These are phyloP conservation scores for Proctacanthus coquilletti DNA, from an alignment of 1,140 invertebrate genomes.

Conservation along the genomic window DNA sequence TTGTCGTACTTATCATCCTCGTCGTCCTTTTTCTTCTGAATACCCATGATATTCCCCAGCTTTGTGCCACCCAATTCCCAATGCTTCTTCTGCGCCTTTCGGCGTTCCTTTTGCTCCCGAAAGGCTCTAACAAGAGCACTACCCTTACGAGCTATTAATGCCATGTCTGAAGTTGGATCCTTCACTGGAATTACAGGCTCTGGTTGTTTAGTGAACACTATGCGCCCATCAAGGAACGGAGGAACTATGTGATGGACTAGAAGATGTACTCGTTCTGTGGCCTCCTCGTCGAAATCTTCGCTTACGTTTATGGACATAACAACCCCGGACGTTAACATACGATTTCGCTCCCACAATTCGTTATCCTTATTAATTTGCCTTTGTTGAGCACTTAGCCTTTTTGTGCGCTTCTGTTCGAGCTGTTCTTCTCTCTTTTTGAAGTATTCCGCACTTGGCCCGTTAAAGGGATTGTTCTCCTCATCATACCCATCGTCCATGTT, in stretches of 20 bases:
- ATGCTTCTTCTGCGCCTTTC: conserved; percentile 95
- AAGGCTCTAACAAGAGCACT: conserved; percentile 76
- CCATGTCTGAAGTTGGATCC: conserved; percentile 98
- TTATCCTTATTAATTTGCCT: conserved; percentile 94
- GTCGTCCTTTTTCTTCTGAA: conserved; percentile 68
- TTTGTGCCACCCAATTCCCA: conserved; percentile 97
- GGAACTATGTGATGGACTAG: conserved; percentile 98
- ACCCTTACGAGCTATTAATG: conserved; percentile 90
- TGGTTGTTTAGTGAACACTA: conserved; percentile 98
- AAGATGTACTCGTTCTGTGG: conserved; percentile 79
- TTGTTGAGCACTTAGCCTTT: conserved; percentile 85
- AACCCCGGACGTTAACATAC: conserved; percentile 93
- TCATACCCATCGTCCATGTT: conserved; percentile 86
- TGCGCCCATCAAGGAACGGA: conserved; percentile 95
- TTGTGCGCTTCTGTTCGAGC: conserved; percentile 74
- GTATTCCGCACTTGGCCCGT: conserved; percentile 78
- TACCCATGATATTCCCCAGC: conserved; percentile 94
- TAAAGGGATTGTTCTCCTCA: conserved; percentile 85
- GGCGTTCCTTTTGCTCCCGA: conserved; percentile 90
- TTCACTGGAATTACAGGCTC: conserved; percentile 80
- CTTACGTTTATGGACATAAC: conserved; percentile 79
- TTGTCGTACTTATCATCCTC: conserved; percentile 44
- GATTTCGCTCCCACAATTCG: conserved; percentile 96
- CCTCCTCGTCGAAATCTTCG: conserved; percentile 90
- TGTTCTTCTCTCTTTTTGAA: conserved; percentile 83